A percentile compares a stretch with the other conserved stretches of the same genome.
phyloP scores from a whole-genome alignment of 2,888 invertebrate genomes.

The Cephalotes varians region DNA sequence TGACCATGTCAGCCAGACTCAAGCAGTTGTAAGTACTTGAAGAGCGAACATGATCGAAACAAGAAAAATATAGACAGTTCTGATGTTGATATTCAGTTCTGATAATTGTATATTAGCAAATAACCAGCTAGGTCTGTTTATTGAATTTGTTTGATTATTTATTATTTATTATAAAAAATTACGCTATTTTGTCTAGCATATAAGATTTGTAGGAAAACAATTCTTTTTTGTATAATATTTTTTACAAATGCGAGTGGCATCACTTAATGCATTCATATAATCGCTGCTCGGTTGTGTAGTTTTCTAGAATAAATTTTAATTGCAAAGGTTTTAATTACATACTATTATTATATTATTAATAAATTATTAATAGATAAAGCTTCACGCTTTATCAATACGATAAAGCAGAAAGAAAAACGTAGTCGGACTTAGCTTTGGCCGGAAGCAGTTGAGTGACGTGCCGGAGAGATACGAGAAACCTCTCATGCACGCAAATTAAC shows the following conservation, averaged over 20 bases:
- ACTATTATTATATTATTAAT: neutral
- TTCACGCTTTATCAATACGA: slow-evolving; percentile 3
- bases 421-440: slow-evolving; percentile 64
- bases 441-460: slow-evolving; percentile 76
- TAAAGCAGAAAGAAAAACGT: slow-evolving; percentile 40
- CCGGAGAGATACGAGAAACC: slow-evolving; percentile 77
- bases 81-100: too few species aligned
- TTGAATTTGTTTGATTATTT: too few species aligned
- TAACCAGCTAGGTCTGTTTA: too few species aligned
- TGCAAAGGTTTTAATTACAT: neutral
- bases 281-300: neutral
- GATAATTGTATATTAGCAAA: too few species aligned
- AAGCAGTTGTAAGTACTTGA: too few species aligned
- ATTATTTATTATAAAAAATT: neutral
- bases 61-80: too few species aligned
- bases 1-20: too few species aligned
- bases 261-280: neutral
- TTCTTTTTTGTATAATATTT: neutral
- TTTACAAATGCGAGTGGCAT: neutral
- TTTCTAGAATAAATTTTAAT: neutral
- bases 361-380: neutral
- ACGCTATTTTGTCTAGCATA: neutral
- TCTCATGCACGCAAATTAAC: slow-evolving; percentile 67
- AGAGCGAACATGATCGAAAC: too few species aligned
- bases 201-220: neutral